A percentile compares a stretch with the other conserved stretches of the same genome.
Evolutionary conservation across 2,888 invertebrate genomes (phyloP).

Genomic region (Drosophila vallismaia): DNA sequence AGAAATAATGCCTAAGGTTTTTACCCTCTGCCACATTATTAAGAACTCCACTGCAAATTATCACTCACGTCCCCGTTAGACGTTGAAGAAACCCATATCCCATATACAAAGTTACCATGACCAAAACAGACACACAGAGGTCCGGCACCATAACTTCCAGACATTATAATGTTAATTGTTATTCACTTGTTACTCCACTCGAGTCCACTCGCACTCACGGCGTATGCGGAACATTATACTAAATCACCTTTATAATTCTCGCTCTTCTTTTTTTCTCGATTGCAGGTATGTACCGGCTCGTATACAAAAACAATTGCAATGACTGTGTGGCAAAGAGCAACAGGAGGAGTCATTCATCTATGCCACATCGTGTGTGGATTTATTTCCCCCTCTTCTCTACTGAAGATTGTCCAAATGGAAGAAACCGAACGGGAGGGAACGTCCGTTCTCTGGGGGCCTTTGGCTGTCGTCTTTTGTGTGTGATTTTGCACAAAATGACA

Average conservation of each 20-base stretch:
- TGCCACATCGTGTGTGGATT: conserved; percentile 40
- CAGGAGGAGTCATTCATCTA: conserved; percentile 40
- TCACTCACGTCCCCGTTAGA: conserved; percentile 18
- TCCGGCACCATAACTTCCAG: conserved; percentile 33
- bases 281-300: conserved; percentile 33
- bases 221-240: conserved; percentile 27
- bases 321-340: conserved; percentile 1
- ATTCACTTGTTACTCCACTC: conserved; percentile 35
- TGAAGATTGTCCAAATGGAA: too few relatives aligned
- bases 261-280: conserved; percentile 26
- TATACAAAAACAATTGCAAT: conserved; percentile 11
- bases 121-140: conserved; percentile 4
- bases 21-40: conserved; percentile 5
- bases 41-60: conserved; percentile 4
- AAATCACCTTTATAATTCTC: conserved; percentile 42
- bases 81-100: conserved; percentile 11
- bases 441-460: conserved; percentile 33
- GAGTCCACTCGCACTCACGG: conserved; percentile 12
- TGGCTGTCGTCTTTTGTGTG: conserved; percentile 70
- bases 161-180: conserved; percentile 46
- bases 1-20: neutral
- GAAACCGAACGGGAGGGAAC: neutral
- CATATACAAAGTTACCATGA: conserved; percentile 28
- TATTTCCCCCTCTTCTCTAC: conserved; percentile 7
- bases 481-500: conserved; percentile 79